Evolutionary conservation across 2,888 invertebrate species (phyloP).

Genomic region (Coelinius sp.): DNA sequence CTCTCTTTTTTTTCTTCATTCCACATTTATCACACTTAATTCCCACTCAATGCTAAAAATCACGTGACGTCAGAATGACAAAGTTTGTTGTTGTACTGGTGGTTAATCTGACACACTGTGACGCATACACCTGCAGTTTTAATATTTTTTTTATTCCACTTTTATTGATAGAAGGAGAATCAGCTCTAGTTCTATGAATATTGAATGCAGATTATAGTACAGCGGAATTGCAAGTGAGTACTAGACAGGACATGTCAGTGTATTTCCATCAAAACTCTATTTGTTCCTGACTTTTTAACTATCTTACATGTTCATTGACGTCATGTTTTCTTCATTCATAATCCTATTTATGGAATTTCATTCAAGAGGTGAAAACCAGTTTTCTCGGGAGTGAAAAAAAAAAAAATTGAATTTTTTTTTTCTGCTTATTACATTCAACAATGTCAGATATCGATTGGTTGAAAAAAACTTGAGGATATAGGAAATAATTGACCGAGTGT

Average conservation of each 20-base stretch:
- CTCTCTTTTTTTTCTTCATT: neutral
- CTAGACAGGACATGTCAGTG: neutral
- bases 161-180: neutral
- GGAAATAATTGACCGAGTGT: neutral
- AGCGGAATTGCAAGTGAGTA: neutral
- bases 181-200: conserved; percentile 20
- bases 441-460: neutral
- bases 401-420: neutral
- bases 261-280: neutral
- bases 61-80: conserved; percentile 13
- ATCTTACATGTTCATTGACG: conserved; percentile 6
- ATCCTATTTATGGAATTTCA: conserved; percentile 26
- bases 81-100: neutral
- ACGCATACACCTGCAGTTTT: conserved; percentile 6
- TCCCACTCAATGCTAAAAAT: neutral
- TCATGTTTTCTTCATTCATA: conserved; percentile 31
- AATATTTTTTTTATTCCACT: neutral
- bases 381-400: neutral
- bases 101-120: conserved; percentile 5
- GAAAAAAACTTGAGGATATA: neutral
- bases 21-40: neutral
- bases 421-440: neutral
- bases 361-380: conserved; percentile 3
- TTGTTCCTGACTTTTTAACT: neutral
- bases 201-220: conserved; percentile 21